Conservation (phyloP, 2,797 vertebrate genomes). For the Pogonophryne albipinna region DNA sequence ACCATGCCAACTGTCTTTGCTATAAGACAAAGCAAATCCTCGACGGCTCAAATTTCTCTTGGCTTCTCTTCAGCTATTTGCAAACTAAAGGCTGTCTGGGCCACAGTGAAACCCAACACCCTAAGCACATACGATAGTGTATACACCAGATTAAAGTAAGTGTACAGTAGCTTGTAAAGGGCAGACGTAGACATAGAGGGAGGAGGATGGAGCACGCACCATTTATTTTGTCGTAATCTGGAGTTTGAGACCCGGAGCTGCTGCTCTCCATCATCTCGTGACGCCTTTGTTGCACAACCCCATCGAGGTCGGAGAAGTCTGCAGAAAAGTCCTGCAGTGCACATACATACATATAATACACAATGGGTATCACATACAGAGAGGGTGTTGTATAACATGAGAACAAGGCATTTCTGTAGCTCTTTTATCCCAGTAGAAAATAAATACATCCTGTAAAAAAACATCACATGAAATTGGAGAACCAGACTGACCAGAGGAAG, state of each 20-base stretch:
- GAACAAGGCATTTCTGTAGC: slow-evolving; percentile 19
- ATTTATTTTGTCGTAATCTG: slow-evolving; percentile 90
- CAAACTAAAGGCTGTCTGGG: slow-evolving; percentile 27
- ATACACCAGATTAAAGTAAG: not conserved
- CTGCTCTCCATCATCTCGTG: slow-evolving; percentile 91
- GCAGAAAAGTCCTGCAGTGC: slow-evolving; percentile 86
- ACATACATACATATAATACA: slow-evolving; percentile 17
- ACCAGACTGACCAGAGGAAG: slow-evolving; percentile 88
- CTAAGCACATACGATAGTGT: not conserved
- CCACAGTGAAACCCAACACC: slow-evolving; percentile 41
- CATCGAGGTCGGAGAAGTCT: slow-evolving; percentile 90
- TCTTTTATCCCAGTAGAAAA: slow-evolving; percentile 32
- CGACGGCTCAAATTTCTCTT: slow-evolving; percentile 33
- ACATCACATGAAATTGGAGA: slow-evolving; percentile 22
- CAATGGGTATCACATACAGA: slow-evolving; percentile 30
- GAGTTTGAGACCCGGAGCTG: slow-evolving; percentile 93
- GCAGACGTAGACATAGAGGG: not conserved
- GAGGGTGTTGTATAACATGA: slow-evolving; percentile 35
- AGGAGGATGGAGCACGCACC: slow-evolving; percentile 76
- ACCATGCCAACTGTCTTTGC: not conserved
- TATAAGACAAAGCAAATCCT: slow-evolving; percentile 26
- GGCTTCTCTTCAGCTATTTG: slow-evolving; percentile 29
- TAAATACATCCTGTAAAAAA: slow-evolving; percentile 35
- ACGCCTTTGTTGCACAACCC: slow-evolving; percentile 85
- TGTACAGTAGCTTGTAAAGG: not conserved